Evolutionary conservation across 1,140 invertebrate genomes (phyloP).

Genomic region (Eciton burchellii): DNA sequence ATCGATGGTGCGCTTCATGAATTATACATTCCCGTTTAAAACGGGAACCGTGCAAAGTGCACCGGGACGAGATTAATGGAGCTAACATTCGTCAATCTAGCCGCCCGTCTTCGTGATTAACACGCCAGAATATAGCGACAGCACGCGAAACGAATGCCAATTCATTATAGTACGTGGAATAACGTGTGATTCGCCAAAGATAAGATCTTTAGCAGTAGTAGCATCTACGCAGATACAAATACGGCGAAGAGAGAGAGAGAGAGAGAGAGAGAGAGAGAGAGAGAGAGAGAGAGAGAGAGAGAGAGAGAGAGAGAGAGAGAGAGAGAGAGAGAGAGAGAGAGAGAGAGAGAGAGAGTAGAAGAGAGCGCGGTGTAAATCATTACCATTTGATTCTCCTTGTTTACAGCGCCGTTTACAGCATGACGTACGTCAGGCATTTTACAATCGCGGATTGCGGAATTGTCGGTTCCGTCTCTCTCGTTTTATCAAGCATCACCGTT

Average conservation of each 20-base stretch:
- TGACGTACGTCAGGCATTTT: not conserved
- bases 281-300: not conserved
- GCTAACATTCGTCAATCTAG: constrained; percentile 9
- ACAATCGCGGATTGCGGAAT: constrained; percentile 12
- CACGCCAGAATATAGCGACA: constrained; percentile 5
- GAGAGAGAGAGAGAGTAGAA: not conserved
- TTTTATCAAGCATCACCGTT: not conserved
- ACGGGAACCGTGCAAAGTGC: not conserved
- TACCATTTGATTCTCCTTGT: constrained; percentile 13
- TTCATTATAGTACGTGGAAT: constrained; percentile 16
- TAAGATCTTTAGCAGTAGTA: constrained; percentile 54
- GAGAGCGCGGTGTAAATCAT: constrained; percentile 32
- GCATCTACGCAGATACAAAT: constrained; percentile 35
- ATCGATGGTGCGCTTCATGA: not conserved
- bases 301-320: not conserved
- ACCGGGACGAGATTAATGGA: constrained; percentile 28
- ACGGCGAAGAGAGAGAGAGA: too few species aligned
- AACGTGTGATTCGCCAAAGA: constrained; percentile 26
- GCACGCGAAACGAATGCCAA: constrained; percentile 20
- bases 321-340: too few species aligned
- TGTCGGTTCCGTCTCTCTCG: not conserved
- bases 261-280: too few species aligned
- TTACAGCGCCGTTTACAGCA: not conserved
- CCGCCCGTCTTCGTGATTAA: constrained; percentile 2
- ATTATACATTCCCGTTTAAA: constrained; percentile 1